phyloP scores from a whole-genome alignment of 2,113 vertebrate genomes.

The Rana temporaria region DNA sequence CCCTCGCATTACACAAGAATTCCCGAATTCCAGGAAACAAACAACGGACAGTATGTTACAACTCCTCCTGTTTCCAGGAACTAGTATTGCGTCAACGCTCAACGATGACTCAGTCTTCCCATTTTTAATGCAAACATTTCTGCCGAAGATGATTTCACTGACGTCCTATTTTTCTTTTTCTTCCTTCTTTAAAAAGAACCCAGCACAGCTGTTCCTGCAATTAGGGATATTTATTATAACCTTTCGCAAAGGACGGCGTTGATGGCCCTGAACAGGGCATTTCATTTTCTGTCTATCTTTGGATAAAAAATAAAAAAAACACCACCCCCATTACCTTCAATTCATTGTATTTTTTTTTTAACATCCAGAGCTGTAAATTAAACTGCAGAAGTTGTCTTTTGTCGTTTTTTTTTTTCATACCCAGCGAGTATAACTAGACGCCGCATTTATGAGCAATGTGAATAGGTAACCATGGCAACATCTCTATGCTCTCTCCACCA shows the following conservation, averaged over 20 bases:
- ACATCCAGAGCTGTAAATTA: conserved; percentile 73
- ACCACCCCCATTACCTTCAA: conserved; percentile 68
- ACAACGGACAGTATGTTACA: background rate
- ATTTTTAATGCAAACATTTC: conserved; percentile 7
- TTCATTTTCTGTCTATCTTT: conserved; percentile 65
- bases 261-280: conserved; percentile 66
- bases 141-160: background rate
- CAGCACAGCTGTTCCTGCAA: background rate
- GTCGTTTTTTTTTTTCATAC: conserved; percentile 76
- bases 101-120: conserved; percentile 17
- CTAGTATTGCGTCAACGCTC: background rate
- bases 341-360: conserved; percentile 56
- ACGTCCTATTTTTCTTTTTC: too few relatives aligned
- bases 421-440: conserved; percentile 82
- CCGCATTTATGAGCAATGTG: conserved; percentile 82
- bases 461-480: conserved; percentile 79
- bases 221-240: conserved; percentile 63
- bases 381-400: conserved; percentile 72
- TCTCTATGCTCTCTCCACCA: conserved; percentile 76
- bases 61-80: conserved; percentile 30
- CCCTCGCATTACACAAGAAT: conserved; percentile 21
- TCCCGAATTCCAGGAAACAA: conserved; percentile 39
- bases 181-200: background rate
- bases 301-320: conserved; percentile 61
- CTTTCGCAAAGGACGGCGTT: conserved; percentile 68